Base-by-base conservation (phyloP, 1,140 invertebrate species). In the Caenorhabditis remanei region DNA sequence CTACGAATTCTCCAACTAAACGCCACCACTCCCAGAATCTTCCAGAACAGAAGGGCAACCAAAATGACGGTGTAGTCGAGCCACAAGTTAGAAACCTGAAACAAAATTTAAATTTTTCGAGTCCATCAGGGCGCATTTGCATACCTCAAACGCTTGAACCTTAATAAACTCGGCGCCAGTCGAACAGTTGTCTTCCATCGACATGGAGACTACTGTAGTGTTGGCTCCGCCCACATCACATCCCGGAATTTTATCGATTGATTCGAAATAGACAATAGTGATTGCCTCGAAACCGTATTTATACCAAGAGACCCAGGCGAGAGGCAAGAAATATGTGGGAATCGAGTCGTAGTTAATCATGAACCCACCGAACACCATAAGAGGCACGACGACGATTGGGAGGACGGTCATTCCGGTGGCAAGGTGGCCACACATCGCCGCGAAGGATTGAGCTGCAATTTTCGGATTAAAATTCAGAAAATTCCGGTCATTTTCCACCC, bases 271-370 rank as follows among this genome's bases (percentile, higher is more conserved):
- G 5, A 79, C 71, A 13, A 79, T 50, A 24, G 71, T 79, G 46
- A 79, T 93, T 0, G 96, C 96, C 93, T 98, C 97, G 93, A 97
- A 97, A 63, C 96, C 96, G 93, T 97, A 98, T 79, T 95, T 95
- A 93, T 98, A 98, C 97, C 97, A 98, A 0, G 97, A 98, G n/a
- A 98, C 93, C 93, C 97, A 96, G n/a, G 96, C 96, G 84, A 98
- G 93, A 97, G 97, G 98, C 83, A 95, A 94, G 75, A 98, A 95
- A 91, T 97, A 98, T 0, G 94, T 93, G 1, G 97, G 97, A 50
- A 97, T 95, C 0, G 96, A 96, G 3, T 96, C 96, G 89, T 84
- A 93, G 92, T 98, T 97, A 19, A 99, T 93, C 93, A 98, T 98
- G 93, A 97, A 98, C 67, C 97, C 97, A 63, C 97, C 97, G 92